Evolutionary conservation across 2,797 vertebrate species (phyloP), one percentile per base, ranked within the genome.

Genomic region (Darevskia nairensis): DNA sequence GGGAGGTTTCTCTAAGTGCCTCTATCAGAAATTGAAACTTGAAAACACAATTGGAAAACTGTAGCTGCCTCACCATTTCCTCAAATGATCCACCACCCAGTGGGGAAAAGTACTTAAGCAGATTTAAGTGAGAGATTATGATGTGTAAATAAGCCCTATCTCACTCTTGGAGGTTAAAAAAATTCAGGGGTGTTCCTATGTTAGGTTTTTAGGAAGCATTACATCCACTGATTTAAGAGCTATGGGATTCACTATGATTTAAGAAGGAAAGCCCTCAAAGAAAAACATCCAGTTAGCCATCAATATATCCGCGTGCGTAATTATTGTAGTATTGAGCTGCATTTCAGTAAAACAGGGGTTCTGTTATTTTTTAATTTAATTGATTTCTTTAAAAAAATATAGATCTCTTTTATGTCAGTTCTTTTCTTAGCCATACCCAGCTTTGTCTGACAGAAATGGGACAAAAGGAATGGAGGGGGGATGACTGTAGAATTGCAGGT

Each of bases 341-440:
- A 87, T 91, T 8, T 3, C 77, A 80, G 81, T 90, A 79, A 71
- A 11, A 6, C 84, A 86, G 1, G 84, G 8, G 79, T 44, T 90
- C 3, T 87, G 9, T 32, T 92, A n/a, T 84, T 89, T 81, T 3
- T 1, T 9, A 74, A 69, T 15, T 91, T 55, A 81, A n/a, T 44
- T 55, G 13, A 50, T 15, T 50, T 50, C 13, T 77, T 75, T 88
- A 71, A 6, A 92, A 68, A 84, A 91, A 82, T 69, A 79, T 41
- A 41, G 66, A 79, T 17, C 79, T 0, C 21, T 32, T 71, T 27
- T 76, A 23, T 0, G 2, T 84, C 13, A 87, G 85, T 74, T 91
- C 7, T 39, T 92, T 61, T 84, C 61, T 23, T 39, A 89, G 11
- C 7, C n/a, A 83, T 83, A 69, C 27, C 1, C 50, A 85, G 32